These are phyloP conservation scores for Cerastis rubricosa DNA, from an alignment of 2,888 invertebrate species.

Conservation along the genomic window DNA sequence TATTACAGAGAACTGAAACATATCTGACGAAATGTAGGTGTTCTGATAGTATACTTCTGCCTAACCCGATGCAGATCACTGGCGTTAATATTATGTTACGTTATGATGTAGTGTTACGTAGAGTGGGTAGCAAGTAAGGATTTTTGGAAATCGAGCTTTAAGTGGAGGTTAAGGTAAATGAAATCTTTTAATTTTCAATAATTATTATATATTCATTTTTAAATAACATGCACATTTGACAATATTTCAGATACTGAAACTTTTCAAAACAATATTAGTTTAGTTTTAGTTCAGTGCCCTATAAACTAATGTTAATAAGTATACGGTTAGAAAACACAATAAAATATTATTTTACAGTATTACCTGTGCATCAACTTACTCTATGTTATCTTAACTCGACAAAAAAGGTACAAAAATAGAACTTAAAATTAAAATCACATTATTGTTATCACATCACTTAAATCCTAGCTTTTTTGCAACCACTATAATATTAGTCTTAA, in stretches of 20 bases:
- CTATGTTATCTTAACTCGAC: not conserved
- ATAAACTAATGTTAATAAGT: too few species aligned
- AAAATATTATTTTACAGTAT: not conserved
- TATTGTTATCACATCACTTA: not conserved
- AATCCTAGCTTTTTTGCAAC: not conserved
- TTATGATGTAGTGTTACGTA: not conserved
- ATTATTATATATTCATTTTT: too few species aligned
- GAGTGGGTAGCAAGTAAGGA: not conserved
- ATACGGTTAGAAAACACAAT: not conserved
- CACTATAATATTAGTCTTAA: not conserved
- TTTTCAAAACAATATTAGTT: not conserved
- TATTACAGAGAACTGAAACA: too few species aligned
- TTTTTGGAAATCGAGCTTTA: not conserved
- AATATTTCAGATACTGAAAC: too few species aligned
- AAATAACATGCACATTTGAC: too few species aligned
- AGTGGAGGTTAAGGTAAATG: not conserved
- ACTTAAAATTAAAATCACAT: slow-evolving; percentile 5
- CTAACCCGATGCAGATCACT: too few species aligned
- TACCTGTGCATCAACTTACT: not conserved
- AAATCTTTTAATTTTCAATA: not conserved
- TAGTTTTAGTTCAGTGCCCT: not conserved
- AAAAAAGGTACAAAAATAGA: not conserved
- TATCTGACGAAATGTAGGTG: too few species aligned
- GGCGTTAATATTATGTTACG: too few species aligned
- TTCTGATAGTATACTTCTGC: too few species aligned